phyloP scores from a whole-genome alignment of 2,888 invertebrate species.

The Meiosimyza platycephala region DNA sequence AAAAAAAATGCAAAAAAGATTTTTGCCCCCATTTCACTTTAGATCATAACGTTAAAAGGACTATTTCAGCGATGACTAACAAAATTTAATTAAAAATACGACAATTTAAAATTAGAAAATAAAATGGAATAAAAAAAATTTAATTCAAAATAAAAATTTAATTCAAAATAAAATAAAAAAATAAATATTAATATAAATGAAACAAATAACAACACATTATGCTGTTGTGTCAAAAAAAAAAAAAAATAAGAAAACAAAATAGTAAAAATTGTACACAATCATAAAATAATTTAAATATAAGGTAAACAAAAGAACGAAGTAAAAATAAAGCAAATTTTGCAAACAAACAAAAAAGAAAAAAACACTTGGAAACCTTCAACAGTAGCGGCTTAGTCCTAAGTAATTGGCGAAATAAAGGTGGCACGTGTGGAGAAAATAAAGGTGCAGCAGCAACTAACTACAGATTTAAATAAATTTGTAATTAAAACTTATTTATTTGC shows the following conservation, averaged over 20 bases:
- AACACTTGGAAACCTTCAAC: constrained; percentile 15
- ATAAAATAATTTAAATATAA: constrained; percentile 8
- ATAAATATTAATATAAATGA: constrained; percentile 7
- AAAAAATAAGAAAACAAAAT: constrained; percentile 21
- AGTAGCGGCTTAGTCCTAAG: too few relatives aligned
- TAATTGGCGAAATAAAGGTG: too few relatives aligned
- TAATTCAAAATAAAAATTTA: constrained; percentile 5
- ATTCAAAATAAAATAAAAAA: too few relatives aligned
- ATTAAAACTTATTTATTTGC: background rate
- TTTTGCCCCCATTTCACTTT: too few relatives aligned
- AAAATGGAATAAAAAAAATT: background rate
- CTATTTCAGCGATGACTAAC: too few relatives aligned
- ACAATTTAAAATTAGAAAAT: background rate
- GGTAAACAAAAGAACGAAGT: constrained; percentile 5
- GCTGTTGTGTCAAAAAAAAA: constrained; percentile 45
- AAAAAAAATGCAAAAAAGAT: too few relatives aligned
- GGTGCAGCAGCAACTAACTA: background rate
- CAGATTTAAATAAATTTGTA: constrained; percentile 24
- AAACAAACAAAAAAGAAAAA: constrained; percentile 11
- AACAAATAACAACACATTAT: constrained; percentile 50
- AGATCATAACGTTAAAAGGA: too few relatives aligned
- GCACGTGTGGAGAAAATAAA: background rate
- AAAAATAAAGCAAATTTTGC: constrained; percentile 32
- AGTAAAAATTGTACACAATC: constrained; percentile 8
- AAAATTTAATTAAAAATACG: background rate